Conservation (phyloP, 2,888 invertebrate species). For the Adelphocoris suturalis region DNA sequence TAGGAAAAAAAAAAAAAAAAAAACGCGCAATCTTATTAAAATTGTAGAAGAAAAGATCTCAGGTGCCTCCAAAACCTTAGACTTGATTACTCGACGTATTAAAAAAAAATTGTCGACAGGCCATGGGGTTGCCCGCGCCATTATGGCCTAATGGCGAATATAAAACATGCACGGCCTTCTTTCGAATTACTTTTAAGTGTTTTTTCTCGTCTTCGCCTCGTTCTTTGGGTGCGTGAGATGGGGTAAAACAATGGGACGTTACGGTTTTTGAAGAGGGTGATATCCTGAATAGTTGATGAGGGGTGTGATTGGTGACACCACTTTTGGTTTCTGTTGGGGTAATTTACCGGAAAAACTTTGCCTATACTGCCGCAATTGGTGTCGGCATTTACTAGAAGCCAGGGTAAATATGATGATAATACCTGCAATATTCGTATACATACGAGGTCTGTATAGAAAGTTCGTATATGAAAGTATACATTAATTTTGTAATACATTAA, state of each 20-base stretch:
- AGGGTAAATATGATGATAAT: too few relatives aligned
- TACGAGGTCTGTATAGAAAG: too few relatives aligned
- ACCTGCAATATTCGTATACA: too few relatives aligned
- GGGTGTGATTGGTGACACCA: not conserved
- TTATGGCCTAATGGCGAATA: slow-evolving; percentile 70
- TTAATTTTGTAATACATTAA: too few relatives aligned
- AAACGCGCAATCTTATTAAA: slow-evolving; percentile 73
- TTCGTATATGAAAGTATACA: too few relatives aligned
- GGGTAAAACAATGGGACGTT: not conserved
- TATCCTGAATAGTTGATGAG: slow-evolving; percentile 49
- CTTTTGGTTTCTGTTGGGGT: not conserved
- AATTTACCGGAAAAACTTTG: too few relatives aligned
- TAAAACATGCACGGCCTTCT: slow-evolving; percentile 70
- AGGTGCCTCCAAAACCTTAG: slow-evolving; percentile 63
- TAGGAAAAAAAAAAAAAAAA: slow-evolving; percentile 42
- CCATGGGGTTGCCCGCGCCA: slow-evolving; percentile 65
- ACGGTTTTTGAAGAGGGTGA: not conserved
- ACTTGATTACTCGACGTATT: slow-evolving; percentile 71
- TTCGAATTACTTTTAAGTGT: slow-evolving; percentile 71
- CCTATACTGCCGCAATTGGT: too few relatives aligned
- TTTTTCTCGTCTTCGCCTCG: slow-evolving; percentile 28
- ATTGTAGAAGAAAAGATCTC: slow-evolving; percentile 71
- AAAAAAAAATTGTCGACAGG: slow-evolving; percentile 71
- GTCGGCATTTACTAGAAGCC: too few relatives aligned
- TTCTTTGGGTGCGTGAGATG: not conserved